phyloP scores from a whole-genome alignment of 2,113 vertebrate genomes.

The Scolopax mira region DNA sequence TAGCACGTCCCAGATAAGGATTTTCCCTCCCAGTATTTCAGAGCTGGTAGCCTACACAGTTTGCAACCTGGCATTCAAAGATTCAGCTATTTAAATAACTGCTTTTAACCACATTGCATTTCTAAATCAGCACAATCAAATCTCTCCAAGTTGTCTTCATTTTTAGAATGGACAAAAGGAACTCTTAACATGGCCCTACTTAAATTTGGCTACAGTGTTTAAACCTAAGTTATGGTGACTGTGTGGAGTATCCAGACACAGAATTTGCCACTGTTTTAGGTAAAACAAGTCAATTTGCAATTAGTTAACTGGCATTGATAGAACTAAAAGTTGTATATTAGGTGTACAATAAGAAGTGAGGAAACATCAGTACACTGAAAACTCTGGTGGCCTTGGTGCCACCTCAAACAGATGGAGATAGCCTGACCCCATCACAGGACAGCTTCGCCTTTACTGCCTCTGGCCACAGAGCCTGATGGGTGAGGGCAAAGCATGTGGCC shows the following conservation, averaged over 20 bases:
- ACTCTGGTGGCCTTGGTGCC: not conserved
- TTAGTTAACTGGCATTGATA: not conserved
- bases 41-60: not conserved
- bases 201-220: not conserved
- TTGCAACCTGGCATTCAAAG: not conserved
- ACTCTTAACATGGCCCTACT: not conserved
- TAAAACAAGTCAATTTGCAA: not conserved
- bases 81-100: not conserved
- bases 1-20: not conserved
- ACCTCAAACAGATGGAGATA: not conserved
- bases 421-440: not conserved
- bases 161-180: not conserved
- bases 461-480: not conserved
- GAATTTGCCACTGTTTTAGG: not conserved
- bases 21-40: not conserved
- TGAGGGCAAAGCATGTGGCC: not conserved
- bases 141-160: not conserved
- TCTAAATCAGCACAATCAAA: not conserved
- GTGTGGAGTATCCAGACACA: not conserved
- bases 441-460: not conserved
- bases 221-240: not conserved
- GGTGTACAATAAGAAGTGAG: not conserved
- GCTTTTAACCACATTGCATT: not conserved
- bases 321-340: not conserved
- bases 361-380: not conserved